These are phyloP conservation scores for Ceratitis capitata DNA, from an alignment of 1,140 invertebrate genomes.

Conservation along the genomic window DNA sequence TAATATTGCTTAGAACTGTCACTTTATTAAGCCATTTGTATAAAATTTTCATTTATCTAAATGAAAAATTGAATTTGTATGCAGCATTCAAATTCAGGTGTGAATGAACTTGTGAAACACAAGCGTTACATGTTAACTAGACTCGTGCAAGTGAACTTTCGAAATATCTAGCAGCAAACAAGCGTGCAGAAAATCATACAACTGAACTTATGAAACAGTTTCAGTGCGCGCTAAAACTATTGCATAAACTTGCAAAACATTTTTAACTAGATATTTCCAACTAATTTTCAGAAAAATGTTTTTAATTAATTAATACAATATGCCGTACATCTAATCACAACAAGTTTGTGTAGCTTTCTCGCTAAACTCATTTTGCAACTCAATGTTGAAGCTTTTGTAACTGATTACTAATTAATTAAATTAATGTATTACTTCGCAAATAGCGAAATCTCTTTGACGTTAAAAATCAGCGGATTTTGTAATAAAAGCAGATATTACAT, in stretches of 20 bases:
- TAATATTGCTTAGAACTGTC: neutral
- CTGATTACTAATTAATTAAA: constrained; percentile 2
- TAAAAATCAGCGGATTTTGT: too few relatives aligned
- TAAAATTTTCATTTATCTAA: too few relatives aligned
- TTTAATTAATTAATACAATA: neutral
- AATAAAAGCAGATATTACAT: too few relatives aligned
- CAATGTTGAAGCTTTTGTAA: neutral
- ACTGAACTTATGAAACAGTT: neutral
- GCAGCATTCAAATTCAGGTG: too few relatives aligned
- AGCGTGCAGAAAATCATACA: neutral
- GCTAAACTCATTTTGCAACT: neutral
- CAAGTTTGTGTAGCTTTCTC: neutral
- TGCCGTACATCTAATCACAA: neutral
- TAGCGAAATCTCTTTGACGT: too few relatives aligned
- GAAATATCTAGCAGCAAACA: neutral
- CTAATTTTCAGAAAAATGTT: neutral
- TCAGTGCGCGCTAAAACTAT: neutral
- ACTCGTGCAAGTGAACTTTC: neutral
- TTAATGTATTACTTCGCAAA: neutral
- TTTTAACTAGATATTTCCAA: neutral
- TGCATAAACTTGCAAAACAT: neutral
- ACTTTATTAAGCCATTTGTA: too few relatives aligned
- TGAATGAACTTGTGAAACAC: neutral
- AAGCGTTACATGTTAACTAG: neutral
- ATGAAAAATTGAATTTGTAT: too few relatives aligned